phyloP scores from a whole-genome alignment of 1,140 invertebrate species.

The Drosophila micromelanica region DNA sequence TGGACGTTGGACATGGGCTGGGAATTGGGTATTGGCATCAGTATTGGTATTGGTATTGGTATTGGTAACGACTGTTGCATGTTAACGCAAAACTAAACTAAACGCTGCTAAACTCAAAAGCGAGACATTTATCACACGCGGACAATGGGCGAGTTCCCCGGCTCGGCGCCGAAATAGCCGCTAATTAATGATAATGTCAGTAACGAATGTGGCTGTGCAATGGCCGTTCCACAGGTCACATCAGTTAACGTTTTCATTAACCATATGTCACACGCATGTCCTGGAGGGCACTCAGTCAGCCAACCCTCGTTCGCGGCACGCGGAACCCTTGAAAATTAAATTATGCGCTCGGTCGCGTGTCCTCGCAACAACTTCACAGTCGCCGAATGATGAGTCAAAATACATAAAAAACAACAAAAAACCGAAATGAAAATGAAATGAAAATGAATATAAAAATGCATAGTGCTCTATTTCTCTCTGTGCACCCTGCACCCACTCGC shows the following conservation, averaged over 20 bases:
- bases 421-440: background rate
- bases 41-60: background rate
- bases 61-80: conserved; percentile 62
- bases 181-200: conserved; percentile 80
- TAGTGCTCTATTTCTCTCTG: conserved; percentile 17
- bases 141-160: conserved; percentile 10
- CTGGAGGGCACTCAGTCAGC: conserved; percentile 16
- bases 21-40: conserved; percentile 13
- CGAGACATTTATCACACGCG: conserved; percentile 68
- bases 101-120: conserved; percentile 67
- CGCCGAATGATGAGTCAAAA: conserved; percentile 70
- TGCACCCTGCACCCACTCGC: background rate
- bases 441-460: conserved; percentile 55
- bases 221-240: conserved; percentile 54
- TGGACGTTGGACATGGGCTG: conserved; percentile 44
- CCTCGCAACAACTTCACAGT: conserved; percentile 58
- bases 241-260: conserved; percentile 82
- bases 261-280: conserved; percentile 78
- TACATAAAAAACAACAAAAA: conserved; percentile 68
- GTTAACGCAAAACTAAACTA: conserved; percentile 60
- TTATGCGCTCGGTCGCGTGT: conserved; percentile 77
- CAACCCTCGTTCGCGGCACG: conserved; percentile 12
- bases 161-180: conserved; percentile 10
- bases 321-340: conserved; percentile 73
- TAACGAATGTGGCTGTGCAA: conserved; percentile 39